These are phyloP conservation scores for Anoura caudifer DNA, from an alignment of 2,113 vertebrate genomes.

Conservation along the genomic window DNA sequence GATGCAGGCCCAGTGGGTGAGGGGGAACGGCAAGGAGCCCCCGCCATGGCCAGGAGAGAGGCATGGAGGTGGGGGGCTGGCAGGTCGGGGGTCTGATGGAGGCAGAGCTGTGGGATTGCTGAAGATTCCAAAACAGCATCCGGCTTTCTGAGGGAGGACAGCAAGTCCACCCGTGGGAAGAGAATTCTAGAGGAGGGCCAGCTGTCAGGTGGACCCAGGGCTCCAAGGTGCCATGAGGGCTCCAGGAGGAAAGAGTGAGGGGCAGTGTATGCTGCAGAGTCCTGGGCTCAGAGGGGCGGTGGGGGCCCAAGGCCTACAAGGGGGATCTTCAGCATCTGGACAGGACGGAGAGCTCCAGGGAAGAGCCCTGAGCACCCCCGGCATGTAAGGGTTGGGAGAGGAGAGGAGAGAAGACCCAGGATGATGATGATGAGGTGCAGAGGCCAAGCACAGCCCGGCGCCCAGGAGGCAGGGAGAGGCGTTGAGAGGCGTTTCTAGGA, in stretches of 20 bases:
- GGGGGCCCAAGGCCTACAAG: rapidly evolving
- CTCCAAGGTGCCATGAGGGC: neutral
- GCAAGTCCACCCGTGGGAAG: neutral
- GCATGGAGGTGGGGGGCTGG: rapidly evolving
- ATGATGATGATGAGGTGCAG: too few species aligned
- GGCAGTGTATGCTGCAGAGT: rapidly evolving
- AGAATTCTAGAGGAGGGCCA: neutral
- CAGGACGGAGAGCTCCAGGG: neutral
- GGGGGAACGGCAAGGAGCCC: neutral
- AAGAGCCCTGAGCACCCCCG: neutral
- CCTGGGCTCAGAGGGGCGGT: neutral
- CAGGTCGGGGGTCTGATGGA: neutral
- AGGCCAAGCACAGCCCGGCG: rapidly evolving
- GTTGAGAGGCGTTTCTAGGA: neutral
- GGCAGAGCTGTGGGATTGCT: neutral
- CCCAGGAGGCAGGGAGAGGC: neutral
- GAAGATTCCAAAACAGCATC: rapidly evolving
- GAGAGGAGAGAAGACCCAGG: too few species aligned
- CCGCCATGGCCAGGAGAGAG: rapidly evolving
- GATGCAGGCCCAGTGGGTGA: neutral
- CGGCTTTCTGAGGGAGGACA: neutral
- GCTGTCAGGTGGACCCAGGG: neutral
- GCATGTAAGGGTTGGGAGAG: neutral
- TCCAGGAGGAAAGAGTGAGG: neutral
- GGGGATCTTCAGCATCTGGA: neutral